Evolutionary conservation across 2,888 invertebrate species (phyloP).

Genomic region (Sinodicranocentrus sp.): DNA sequence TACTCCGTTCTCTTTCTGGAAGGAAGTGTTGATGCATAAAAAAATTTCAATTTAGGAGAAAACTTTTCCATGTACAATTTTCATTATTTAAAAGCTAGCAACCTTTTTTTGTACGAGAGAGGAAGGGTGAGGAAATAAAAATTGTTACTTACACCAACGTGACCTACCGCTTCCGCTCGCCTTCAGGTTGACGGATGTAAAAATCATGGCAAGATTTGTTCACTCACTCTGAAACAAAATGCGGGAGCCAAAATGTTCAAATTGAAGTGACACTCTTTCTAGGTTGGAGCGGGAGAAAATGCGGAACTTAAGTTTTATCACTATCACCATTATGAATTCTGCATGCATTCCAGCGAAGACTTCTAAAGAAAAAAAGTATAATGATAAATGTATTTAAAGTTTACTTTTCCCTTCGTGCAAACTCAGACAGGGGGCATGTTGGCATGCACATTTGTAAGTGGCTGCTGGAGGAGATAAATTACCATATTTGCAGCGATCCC

Average conservation of each 20-base stretch:
- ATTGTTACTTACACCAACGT: neutral
- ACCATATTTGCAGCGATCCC: slow-evolving; percentile 36
- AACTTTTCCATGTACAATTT: slow-evolving; percentile 40
- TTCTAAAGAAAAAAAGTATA: no score
- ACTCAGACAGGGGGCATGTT: neutral
- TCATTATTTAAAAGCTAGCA: slow-evolving; percentile 13
- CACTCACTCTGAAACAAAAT: no score
- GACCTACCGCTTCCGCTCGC: neutral
- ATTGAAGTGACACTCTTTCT: neutral
- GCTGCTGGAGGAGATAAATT: slow-evolving; percentile 36
- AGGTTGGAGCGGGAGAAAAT: no score
- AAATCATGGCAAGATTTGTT: neutral
- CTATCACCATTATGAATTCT: no score
- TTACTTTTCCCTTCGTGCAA: neutral
- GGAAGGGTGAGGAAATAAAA: neutral
- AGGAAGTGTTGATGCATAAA: slow-evolving; percentile 42
- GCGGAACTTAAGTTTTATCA: no score
- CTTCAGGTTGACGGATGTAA: neutral
- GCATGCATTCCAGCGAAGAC: no score
- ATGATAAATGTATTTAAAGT: neutral
- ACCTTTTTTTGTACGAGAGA: neutral
- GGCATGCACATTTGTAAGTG: slow-evolving; percentile 4
- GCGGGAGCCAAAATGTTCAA: neutral
- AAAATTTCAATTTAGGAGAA: slow-evolving; percentile 49
- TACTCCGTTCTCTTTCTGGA: neutral